Evolutionary conservation across 2,113 vertebrate genomes (phyloP).

Genomic region (Myotis lucifugus): DNA sequence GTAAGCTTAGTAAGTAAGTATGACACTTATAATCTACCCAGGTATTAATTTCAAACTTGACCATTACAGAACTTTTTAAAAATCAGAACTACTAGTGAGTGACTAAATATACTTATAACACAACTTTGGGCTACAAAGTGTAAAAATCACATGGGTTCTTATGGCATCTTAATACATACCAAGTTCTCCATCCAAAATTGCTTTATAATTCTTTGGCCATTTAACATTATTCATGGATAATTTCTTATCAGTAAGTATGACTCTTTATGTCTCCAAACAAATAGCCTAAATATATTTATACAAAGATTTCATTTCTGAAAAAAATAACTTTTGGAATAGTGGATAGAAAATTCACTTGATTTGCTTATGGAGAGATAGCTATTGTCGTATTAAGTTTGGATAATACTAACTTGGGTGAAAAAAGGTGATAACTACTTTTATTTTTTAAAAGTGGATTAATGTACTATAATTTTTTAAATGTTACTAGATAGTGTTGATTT

Average conservation of each 20-base stretch:
- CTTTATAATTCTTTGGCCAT: neutral
- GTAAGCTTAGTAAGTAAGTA: neutral
- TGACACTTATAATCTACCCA: neutral
- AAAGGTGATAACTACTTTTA: constrained; percentile 32
- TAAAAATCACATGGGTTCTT: neutral
- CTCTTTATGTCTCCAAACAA: neutral
- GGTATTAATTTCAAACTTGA: constrained; percentile 28
- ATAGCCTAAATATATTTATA: constrained; percentile 8
- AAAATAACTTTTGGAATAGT: neutral
- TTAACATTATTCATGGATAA: constrained; percentile 16
- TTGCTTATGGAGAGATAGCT: neutral
- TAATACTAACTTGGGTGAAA: constrained; percentile 4
- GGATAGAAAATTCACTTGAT: neutral
- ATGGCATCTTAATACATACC: neutral
- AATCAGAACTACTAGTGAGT: neutral
- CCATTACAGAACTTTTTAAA: neutral
- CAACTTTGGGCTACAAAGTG: neutral
- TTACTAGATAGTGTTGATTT: constrained; percentile 41
- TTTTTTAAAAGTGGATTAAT: constrained; percentile 32
- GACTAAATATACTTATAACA: constrained; percentile 4
- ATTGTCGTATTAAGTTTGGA: neutral
- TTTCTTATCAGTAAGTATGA: neutral
- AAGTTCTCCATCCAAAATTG: neutral
- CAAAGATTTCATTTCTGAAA: neutral
- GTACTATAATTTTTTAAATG: neutral